Base-by-base conservation (phyloP, 2,888 invertebrate genomes). In the Sminthurides aquaticus region DNA sequence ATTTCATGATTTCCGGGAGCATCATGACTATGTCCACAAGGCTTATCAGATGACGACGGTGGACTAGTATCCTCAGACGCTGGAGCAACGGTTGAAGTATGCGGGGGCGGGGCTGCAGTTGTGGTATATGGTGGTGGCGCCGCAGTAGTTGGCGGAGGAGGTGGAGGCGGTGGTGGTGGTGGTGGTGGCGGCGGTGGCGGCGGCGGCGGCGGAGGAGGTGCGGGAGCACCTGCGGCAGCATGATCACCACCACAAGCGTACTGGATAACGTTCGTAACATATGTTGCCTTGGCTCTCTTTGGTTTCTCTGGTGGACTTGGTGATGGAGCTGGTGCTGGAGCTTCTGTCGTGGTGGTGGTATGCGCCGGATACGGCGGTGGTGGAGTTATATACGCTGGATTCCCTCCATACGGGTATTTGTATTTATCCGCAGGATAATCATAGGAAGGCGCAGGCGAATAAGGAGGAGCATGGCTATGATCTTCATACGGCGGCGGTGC, bases 311-410 rank as follows among this genome's bases (percentile, higher is more conserved):
- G 24, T 3, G 27, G 57, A 22, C 26, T 49, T 8, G 49, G 11
- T 3, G n/a, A 20, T 22, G 49, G 11, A 8, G 49, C 49, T 11
- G 55, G 11, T 3, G 55, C 22, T 24, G 62, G 15, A 55, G 62
- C 43, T 1, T 11, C 25, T 5, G 61, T 48, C 22, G 48, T 59
- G 49, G 63, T 2, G 28, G 63, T n/a, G 49, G 55, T 2, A 29
- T 27, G 20, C 22, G 57, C 8, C 18, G 62, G 57, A 27, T 34
- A 3, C 5, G 54, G 18, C 3, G 55, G 62, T 22, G 55, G 55
- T 25, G 49, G 49, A 22, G n/a, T n/a, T n/a, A 27, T 52, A 8
- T 22, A 25, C 5, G 56, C 26, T 11, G 56, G 5, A 25, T 20
- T 15, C 11, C 24, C 25, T 15, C 26, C 56, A 25, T 26, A 25